Evolutionary conservation across 2,888 invertebrate species (phyloP).

Genomic region (Aporophyla lueneburgensis): DNA sequence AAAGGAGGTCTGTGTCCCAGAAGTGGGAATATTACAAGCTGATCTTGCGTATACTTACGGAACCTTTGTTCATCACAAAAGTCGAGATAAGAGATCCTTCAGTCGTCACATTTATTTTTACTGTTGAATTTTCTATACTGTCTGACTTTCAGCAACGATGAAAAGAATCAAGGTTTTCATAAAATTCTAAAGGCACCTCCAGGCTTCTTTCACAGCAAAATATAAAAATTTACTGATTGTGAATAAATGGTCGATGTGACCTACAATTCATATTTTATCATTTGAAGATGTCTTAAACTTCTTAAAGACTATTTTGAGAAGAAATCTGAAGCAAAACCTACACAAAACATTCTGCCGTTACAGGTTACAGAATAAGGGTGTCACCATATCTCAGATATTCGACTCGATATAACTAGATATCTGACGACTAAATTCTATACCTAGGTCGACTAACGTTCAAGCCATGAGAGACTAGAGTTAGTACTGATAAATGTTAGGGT

Average conservation of each 20-base stretch:
- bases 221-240: not conserved
- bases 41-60: not conserved
- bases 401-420: constrained; percentile 31
- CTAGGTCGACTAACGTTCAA: constrained; percentile 42
- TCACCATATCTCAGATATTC: constrained; percentile 49
- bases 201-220: not conserved
- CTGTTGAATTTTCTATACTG: not conserved
- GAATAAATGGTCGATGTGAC: not conserved
- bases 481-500: constrained; percentile 52
- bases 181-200: not conserved
- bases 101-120: not conserved
- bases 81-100: not conserved
- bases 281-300: not conserved
- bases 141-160: not conserved
- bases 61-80: not conserved
- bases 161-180: not conserved
- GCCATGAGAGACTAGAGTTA: constrained; percentile 45
- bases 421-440: constrained; percentile 41
- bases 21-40: not conserved
- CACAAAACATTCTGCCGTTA: not conserved
- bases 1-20: not conserved
- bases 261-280: not conserved
- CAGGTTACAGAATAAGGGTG: constrained; percentile 49
- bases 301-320: not conserved
- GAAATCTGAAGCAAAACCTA: not conserved